phyloP scores from a whole-genome alignment of 2,113 vertebrate species.

The Gymnorhina tibicen region DNA sequence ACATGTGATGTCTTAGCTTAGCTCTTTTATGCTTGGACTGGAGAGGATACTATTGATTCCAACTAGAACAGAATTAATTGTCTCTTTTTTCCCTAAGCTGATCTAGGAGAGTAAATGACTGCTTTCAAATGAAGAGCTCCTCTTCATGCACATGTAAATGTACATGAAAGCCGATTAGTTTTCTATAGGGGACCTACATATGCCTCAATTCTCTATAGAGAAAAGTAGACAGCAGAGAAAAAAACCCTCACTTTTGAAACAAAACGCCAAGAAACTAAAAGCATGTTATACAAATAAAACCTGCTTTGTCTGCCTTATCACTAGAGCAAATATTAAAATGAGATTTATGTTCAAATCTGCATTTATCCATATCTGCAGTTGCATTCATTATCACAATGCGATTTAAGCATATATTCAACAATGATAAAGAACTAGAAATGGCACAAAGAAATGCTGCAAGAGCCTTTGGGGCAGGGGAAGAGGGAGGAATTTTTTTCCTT shows the following conservation, averaged over 20 bases:
- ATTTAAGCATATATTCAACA: background rate
- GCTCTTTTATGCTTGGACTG: background rate
- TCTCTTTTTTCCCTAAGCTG: background rate
- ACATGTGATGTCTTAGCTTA: background rate
- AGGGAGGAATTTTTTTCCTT: background rate
- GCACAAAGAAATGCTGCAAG: background rate
- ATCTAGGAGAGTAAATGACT: background rate
- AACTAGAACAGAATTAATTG: background rate
- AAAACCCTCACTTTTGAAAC: background rate
- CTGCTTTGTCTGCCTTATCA: background rate
- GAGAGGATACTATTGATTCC: background rate
- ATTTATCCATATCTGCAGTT: background rate
- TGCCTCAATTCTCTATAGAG: background rate
- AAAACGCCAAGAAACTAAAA: rapidly evolving
- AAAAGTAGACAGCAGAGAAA: background rate
- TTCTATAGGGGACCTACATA: background rate
- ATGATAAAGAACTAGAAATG: background rate
- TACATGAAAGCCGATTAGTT: background rate
- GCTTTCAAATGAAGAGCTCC: background rate
- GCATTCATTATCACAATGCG: background rate
- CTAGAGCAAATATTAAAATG: background rate
- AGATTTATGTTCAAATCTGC: background rate
- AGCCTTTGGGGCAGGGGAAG: rapidly evolving
- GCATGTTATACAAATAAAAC: background rate
- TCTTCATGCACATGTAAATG: rapidly evolving